Conservation (phyloP, 2,888 invertebrate species). For the Aradus depressus region DNA sequence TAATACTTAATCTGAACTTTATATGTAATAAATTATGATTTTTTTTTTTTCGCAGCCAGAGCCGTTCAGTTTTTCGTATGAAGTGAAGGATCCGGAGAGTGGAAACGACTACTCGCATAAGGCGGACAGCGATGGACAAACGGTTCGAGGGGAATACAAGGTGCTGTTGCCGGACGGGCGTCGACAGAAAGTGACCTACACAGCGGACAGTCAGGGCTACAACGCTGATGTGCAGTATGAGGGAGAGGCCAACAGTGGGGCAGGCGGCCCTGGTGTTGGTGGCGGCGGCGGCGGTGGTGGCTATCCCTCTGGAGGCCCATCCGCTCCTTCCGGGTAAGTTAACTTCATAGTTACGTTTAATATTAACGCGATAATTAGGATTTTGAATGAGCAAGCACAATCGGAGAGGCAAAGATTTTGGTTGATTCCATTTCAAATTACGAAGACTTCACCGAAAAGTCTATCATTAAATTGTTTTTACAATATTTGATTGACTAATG, state of each 20-base stretch:
- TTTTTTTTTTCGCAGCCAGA: slow-evolving; percentile 30
- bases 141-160: slow-evolving; percentile 61
- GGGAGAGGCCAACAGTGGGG: slow-evolving; percentile 45
- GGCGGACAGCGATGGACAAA: slow-evolving; percentile 33
- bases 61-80: slow-evolving; percentile 33
- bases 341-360: background rate
- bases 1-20: no score
- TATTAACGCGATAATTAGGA: background rate
- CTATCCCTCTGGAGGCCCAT: slow-evolving; percentile 20
- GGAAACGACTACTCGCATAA: slow-evolving; percentile 33
- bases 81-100: slow-evolving; percentile 33
- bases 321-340: background rate
- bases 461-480: no score
- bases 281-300: slow-evolving; percentile 20
- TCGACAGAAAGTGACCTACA: slow-evolving; percentile 73
- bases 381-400: background rate
- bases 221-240: slow-evolving; percentile 75
- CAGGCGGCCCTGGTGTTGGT: slow-evolving; percentile 23
- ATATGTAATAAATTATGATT: no score
- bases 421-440: no score
- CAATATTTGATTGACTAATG: no score
- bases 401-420: background rate
- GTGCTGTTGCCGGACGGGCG: slow-evolving; percentile 76
- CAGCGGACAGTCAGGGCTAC: slow-evolving; percentile 76
- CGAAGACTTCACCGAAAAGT: no score